A percentile compares a stretch with the other conserved stretches of the same genome.
Evolutionary conservation across 2,888 invertebrate species (phyloP).

Genomic region (Penaeus monodon): DNA sequence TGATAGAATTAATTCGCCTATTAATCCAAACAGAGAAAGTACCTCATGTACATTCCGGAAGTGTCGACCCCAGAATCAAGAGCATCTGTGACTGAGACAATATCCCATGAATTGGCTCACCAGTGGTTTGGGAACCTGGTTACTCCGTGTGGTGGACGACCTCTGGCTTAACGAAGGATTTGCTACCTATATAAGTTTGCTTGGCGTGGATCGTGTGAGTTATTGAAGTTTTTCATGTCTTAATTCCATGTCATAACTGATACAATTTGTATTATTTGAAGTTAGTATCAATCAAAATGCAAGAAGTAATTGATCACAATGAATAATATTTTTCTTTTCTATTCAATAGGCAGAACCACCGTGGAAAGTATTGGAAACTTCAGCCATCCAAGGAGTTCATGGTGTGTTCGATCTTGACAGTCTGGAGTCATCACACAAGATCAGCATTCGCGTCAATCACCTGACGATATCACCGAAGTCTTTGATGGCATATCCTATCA

Average conservation of each 20-base stretch:
- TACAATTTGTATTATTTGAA: no score
- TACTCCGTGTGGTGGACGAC: slow-evolving; percentile 76
- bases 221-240: no score
- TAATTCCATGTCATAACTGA: background rate
- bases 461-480: slow-evolving; percentile 87
- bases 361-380: slow-evolving; percentile 84
- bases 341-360: slow-evolving; percentile 74
- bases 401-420: no score
- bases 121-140: slow-evolving; percentile 99
- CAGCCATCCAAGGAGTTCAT: slow-evolving; percentile 74
- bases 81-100: slow-evolving; percentile 66
- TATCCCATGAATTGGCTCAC: slow-evolving; percentile 86
- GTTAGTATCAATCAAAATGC: no score
- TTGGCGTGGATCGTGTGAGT: no score
- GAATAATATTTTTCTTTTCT: no score
- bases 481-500: slow-evolving; percentile 86
- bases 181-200: no score
- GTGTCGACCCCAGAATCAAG: slow-evolving; percentile 67
- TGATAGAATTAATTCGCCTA: no score
- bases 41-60: slow-evolving; percentile 68
- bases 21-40: background rate
- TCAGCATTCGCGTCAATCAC: slow-evolving; percentile 72
- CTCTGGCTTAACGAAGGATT: no score
- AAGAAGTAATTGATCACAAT: no score
- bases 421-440: no score